Conservation (phyloP, 2,888 invertebrate genomes). For the Parnassius smintheus region DNA sequence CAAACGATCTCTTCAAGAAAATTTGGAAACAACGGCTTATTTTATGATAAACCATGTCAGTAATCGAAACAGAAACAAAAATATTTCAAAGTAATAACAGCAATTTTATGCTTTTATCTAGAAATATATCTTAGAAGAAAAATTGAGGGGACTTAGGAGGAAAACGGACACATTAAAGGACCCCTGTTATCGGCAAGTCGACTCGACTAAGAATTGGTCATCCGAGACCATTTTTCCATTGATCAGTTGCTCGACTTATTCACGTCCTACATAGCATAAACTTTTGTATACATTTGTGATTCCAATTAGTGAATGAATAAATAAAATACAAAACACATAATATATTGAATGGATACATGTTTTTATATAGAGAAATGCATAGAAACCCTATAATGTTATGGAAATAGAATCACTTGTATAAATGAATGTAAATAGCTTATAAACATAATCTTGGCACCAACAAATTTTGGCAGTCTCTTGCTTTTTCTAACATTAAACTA, state of each 20-base stretch:
- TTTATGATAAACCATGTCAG: no score
- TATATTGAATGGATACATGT: no score
- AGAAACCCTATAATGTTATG: no score
- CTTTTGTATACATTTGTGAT: slow-evolving; percentile 2
- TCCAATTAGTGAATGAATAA: not conserved
- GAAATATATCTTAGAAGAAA: slow-evolving; percentile 16
- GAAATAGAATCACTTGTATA: no score
- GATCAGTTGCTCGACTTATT: slow-evolving; percentile 15
- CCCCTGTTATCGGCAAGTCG: slow-evolving; percentile 34
- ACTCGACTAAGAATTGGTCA: slow-evolving; percentile 8
- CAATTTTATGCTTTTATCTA: slow-evolving; percentile 2
- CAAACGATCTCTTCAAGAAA: no score
- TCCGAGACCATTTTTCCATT: not conserved
- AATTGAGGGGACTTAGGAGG: slow-evolving; percentile 20
- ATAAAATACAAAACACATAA: not conserved
- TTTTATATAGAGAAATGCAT: no score
- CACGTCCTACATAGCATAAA: slow-evolving; percentile 2
- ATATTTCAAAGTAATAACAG: slow-evolving; percentile 14
- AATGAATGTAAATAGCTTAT: no score
- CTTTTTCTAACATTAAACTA: no score
- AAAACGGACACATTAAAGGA: slow-evolving; percentile 21
- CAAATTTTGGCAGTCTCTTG: no score
- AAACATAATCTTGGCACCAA: no score
- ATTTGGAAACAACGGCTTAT: no score
- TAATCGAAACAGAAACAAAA: not conserved